Base-by-base conservation (phyloP, 1,140 invertebrate species). In the Platorchestia sp. region DNA sequence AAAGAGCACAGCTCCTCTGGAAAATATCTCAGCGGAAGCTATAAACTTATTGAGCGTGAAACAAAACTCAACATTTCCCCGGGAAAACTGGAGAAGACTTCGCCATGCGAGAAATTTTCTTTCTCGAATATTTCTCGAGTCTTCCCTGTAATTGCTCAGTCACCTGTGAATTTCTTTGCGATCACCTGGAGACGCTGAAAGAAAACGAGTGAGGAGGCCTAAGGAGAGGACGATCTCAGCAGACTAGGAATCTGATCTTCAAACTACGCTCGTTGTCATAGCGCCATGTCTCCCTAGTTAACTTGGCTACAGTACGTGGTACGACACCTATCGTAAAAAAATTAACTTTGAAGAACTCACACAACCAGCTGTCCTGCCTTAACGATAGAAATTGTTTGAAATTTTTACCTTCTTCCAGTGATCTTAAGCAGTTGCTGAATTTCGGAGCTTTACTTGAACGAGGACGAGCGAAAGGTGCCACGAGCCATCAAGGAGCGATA, bases 161-260 rank as follows among this genome's bases (percentile, higher is more conserved):
- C 91, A 93, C 91, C 91, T 93, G 91, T 93, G 45, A 45, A 93
- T 93, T 89, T 93, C 91, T 93, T 93, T 93, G 91, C 91, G 40
- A 93, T 44, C 91, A 45, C 43, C 91, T 93, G 91, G 45, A 93
- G 43, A 45, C 43, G 91, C 40, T 44, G 40, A 47, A 93, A 93
- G 91, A 93, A 93, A 93, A 93, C 91, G 91, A 45, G n/a, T 16
- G 87, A 41, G 59, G 59, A 75, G 27, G 59, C 59, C 59, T 75
- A 75, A 75, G 59, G 59, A 75, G 59, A 75, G 59, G 27, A 27
- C 59, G 27, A 75, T 75, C 59, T 36, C 10, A 75, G 47, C 6
- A 51, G 47, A 51, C 47, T 10, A 10, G 47, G n/a, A n/a, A n/a
- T n/a, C n/a, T n/a, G n/a, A n/a, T n/a, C n/a, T n/a, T n/a, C n/a